Evolutionary conservation across 2,113 vertebrate species (phyloP), one percentile per base, ranked within the genome.

Genomic region (Miniopterus natalensis): DNA sequence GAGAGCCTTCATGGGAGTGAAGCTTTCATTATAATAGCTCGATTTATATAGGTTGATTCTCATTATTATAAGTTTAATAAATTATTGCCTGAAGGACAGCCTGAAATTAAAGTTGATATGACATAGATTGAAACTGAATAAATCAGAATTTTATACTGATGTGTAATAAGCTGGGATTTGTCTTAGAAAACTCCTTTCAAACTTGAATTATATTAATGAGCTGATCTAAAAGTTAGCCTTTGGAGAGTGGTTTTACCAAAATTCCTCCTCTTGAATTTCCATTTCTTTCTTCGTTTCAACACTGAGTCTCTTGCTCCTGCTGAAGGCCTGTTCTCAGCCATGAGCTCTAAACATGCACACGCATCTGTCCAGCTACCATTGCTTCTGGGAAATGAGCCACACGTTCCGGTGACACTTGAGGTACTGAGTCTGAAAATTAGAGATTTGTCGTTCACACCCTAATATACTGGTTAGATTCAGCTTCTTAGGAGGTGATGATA

Each of bases 61-160:
- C 81, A 88, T 96, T 96, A 92, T 96, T 97, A 29, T 73, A 88
- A 95, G 87, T 97, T 96, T 95, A 97, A 96, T 97, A 96, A 97
- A 96, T 98, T 96, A 96, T 77, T 97, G 93, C 97, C 92, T 80
- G 84, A 92, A 96, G 95, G 96, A 92, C 90, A 95, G 93, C 92
- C 97, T 96, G 95, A 93, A 97, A 97, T 98, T 95, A 96, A 97
- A 95, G 84, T 95, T 94, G 95, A 94, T 97, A 92, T 55, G 94
- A 83, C 81, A 80, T 81, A 96, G 94, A 84, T 93, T 85, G 92
- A 94, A 97, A 95, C 23, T 71, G 95, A 97, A 96, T 96, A 95
- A 93, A 92, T 97, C 93, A 95, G 88, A 94, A 90, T 90, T 92
- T 96, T 95, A 90, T 92, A 77, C 66, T 70, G 77, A 92, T 95